Conservation (phyloP, 2,797 vertebrate species). For the Crenuchus spilurus region DNA sequence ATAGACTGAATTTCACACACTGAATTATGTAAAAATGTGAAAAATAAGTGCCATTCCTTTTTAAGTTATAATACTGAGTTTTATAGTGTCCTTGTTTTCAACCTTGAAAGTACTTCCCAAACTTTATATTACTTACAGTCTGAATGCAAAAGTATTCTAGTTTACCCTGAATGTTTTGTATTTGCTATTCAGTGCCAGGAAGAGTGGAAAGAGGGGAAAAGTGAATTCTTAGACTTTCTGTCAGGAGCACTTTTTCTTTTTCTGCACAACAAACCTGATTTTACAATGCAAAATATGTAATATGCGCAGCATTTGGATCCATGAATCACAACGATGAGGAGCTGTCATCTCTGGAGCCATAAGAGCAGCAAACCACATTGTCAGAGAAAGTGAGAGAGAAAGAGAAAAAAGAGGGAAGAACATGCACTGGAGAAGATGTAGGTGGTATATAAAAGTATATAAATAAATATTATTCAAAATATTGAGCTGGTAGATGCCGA, state of each 20-base stretch:
- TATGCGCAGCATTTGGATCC: slow-evolving; percentile 68
- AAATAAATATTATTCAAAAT: slow-evolving; percentile 69
- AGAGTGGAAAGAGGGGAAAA: slow-evolving; percentile 15
- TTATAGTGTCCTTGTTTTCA: too few relatives aligned
- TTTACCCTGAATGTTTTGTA: slow-evolving; percentile 30
- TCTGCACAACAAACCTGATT: slow-evolving; percentile 61
- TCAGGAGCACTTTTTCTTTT: slow-evolving; percentile 58
- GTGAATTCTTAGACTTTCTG: slow-evolving; percentile 50
- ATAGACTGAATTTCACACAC: too few relatives aligned
- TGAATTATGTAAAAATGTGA: too few relatives aligned
- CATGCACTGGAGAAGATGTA: slow-evolving; percentile 64
- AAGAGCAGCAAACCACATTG: slow-evolving; percentile 68
- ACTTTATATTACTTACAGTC: neutral
- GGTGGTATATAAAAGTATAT: slow-evolving; percentile 80
- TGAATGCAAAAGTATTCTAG: neutral
- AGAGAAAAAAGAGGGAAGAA: slow-evolving; percentile 35
- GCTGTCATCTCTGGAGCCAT: slow-evolving; percentile 71
- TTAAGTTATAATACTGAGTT: too few relatives aligned
- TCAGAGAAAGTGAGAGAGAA: slow-evolving; percentile 43
- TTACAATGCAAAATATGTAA: slow-evolving; percentile 71
- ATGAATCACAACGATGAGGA: slow-evolving; percentile 77
- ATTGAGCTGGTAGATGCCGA: slow-evolving; percentile 65
- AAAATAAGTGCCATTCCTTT: too few relatives aligned
- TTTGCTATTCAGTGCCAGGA: slow-evolving; percentile 35
- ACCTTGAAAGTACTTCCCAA: slow-evolving; percentile 11